Conservation (phyloP, 2,113 vertebrate genomes). For the Eleginops maclovinus region DNA sequence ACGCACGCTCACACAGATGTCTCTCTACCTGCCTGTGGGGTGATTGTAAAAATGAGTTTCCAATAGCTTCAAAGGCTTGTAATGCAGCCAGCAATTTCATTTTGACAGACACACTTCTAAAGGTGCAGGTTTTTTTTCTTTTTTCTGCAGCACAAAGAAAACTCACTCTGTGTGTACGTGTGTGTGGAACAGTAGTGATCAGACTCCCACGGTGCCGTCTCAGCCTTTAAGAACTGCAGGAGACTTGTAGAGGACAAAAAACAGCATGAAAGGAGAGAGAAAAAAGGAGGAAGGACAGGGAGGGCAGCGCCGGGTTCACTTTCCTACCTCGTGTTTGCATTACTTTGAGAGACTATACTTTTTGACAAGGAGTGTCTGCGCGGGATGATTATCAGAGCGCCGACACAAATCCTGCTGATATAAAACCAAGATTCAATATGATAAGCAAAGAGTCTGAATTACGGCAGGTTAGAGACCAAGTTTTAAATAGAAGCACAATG, state of each 20-base stretch:
- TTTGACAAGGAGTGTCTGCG: conserved; percentile 60
- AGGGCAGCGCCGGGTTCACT: conserved; percentile 66
- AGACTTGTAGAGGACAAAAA: conserved; percentile 80
- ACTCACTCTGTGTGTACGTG: conserved; percentile 27
- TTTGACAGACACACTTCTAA: conserved; percentile 77
- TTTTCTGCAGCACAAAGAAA: conserved; percentile 60
- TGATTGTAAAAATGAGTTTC: conserved; percentile 74
- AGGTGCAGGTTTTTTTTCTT: conserved; percentile 44
- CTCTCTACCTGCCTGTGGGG: conserved; percentile 58
- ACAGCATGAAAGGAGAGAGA: conserved; percentile 67
- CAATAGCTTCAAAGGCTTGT: conserved; percentile 77
- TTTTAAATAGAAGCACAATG: conserved; percentile 47
- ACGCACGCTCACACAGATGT: conserved; percentile 20
- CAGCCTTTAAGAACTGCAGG: conserved; percentile 76
- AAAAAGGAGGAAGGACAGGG: conserved; percentile 36
- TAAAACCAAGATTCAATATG: conserved; percentile 46
- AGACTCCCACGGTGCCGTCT: conserved; percentile 74
- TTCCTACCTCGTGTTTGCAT: conserved; percentile 68
- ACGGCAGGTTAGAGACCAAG: conserved; percentile 10
- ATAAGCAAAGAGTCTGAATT: conserved; percentile 58
- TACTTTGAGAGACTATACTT: conserved; percentile 67
- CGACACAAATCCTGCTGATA: conserved; percentile 55
- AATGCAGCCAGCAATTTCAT: conserved; percentile 75
- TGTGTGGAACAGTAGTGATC: conserved; percentile 67
- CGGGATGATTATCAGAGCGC: conserved; percentile 62